Percentiles rank a stretch among this genome's conserved stretches.
phyloP scores from a whole-genome alignment of 2,888 invertebrate genomes.

The Noctua comes region DNA sequence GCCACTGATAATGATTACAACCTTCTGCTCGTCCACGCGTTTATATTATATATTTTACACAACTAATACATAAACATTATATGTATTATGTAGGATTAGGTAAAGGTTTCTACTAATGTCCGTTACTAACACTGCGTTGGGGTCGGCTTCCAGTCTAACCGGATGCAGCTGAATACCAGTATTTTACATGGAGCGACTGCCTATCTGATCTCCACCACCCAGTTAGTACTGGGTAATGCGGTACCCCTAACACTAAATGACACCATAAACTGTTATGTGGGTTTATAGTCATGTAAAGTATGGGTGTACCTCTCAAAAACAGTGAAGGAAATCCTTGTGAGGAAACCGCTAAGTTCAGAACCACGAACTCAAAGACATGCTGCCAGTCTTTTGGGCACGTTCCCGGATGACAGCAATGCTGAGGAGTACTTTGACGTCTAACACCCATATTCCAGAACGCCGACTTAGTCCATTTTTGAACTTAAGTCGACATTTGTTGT shows the following conservation, averaged over 20 bases:
- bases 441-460: no score
- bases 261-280: neutral
- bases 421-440: no score
- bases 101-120: neutral
- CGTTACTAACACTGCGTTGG: neutral
- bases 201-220: neutral
- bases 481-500: no score
- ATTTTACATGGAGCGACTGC: neutral
- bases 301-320: no score
- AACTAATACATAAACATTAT: constrained; percentile 4
- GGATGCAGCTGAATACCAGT: neutral
- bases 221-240: neutral
- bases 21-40: constrained; percentile 31
- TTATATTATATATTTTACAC: constrained; percentile 34
- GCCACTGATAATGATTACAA: constrained; percentile 18
- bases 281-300: neutral
- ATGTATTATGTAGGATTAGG: neutral
- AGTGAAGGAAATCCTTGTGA: no score
- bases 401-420: no score
- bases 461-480: no score
- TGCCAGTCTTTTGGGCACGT: no score
- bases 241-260: neutral
- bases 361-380: no score
- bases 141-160: neutral
- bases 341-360: no score